Evolutionary conservation across 1,140 invertebrate genomes (phyloP).

Genomic region (Riptortus pedestris): DNA sequence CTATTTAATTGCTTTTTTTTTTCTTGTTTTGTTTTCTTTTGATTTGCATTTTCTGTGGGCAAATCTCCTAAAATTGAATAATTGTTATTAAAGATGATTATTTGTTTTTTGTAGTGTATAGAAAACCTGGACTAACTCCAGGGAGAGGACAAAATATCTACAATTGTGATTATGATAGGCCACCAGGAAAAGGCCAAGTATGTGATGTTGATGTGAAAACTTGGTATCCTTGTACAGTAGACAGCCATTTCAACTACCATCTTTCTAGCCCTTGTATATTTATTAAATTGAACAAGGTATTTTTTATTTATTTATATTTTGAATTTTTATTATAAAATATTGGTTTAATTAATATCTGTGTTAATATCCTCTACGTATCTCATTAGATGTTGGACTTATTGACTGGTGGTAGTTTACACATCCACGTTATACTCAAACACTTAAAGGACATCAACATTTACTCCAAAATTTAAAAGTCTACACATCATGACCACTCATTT

Average conservation of each 20-base stretch:
- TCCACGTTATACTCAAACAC: too few relatives aligned
- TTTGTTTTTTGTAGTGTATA: constrained; percentile 48
- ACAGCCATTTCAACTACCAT: constrained; percentile 61
- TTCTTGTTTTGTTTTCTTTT: neutral
- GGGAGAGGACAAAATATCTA: constrained; percentile 54
- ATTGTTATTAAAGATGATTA: too few relatives aligned
- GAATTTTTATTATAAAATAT: constrained; percentile 63
- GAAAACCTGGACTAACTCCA: constrained; percentile 51
- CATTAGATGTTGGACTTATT: too few relatives aligned
- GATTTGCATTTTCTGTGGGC: neutral
- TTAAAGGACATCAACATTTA: too few relatives aligned
- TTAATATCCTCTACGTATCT: too few relatives aligned
- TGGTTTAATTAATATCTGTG: too few relatives aligned
- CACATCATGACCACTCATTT: too few relatives aligned
- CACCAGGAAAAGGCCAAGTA: constrained; percentile 52
- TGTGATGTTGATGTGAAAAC: constrained; percentile 59
- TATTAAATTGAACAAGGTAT: constrained; percentile 46
- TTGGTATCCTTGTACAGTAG: constrained; percentile 53
- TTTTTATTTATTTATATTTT: constrained; percentile 50
- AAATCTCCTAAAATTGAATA: neutral
- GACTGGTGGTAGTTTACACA: too few relatives aligned
- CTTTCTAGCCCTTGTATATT: constrained; percentile 43
- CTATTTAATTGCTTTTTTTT: neutral
- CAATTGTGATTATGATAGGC: constrained; percentile 52
- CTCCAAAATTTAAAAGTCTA: too few relatives aligned